Conservation (phyloP, 2,113 vertebrate species). For the Smithornis capensis region DNA sequence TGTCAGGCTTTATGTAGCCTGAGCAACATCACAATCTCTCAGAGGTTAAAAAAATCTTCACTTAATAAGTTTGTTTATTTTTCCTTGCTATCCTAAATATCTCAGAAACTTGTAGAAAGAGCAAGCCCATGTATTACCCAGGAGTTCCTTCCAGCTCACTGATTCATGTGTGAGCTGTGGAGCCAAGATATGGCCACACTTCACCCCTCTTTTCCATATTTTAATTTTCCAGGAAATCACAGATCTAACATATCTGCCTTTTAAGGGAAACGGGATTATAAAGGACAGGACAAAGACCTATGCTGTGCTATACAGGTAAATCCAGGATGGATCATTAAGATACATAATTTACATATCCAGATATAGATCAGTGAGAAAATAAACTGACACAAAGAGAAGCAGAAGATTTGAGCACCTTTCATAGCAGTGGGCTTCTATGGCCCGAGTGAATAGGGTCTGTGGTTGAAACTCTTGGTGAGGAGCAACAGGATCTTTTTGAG, state of each 20-base stretch:
- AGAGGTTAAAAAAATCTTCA: not conserved
- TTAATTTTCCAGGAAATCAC: not conserved
- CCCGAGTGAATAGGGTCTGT: not conserved
- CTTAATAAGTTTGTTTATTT: not conserved
- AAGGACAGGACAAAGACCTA: not conserved
- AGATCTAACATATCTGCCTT: fast-evolving
- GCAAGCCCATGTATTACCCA: not conserved
- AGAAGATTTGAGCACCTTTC: not conserved
- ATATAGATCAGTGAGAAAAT: not conserved
- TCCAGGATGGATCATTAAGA: not conserved
- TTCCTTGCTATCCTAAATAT: not conserved
- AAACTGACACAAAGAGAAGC: not conserved
- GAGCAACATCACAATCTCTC: not conserved
- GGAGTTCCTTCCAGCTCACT: not conserved
- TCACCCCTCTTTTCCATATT: not conserved
- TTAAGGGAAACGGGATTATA: not conserved
- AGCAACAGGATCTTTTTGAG: not conserved
- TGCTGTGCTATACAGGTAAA: not conserved
- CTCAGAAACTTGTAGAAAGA: not conserved
- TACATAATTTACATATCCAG: not conserved
- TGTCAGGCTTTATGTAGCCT: not conserved
- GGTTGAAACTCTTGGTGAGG: not conserved
- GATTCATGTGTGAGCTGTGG: not conserved
- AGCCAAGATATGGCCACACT: not conserved
- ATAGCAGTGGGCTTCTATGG: not conserved